Evolutionary conservation across 2,888 invertebrate species (phyloP).

Genomic region (Steromphala cineraria): DNA sequence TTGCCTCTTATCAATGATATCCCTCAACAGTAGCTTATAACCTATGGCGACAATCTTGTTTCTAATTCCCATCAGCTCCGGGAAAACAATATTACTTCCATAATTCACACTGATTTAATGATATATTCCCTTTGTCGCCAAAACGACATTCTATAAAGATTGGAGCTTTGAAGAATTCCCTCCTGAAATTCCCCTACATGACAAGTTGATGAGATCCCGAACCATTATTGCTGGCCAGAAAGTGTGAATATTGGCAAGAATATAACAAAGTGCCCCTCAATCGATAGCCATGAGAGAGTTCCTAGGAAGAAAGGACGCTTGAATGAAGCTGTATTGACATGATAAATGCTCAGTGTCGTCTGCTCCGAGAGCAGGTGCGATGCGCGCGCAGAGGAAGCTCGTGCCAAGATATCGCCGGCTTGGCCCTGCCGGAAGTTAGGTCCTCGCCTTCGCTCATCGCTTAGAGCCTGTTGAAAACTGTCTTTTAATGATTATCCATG

Average conservation of each 20-base stretch:
- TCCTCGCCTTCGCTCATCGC: neutral
- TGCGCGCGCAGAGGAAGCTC: slow-evolving; percentile 26
- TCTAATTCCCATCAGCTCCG: neutral
- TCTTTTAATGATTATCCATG: slow-evolving; percentile 33
- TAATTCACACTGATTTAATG: slow-evolving; percentile 13
- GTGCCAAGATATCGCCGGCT: neutral
- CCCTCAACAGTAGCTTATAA: neutral
- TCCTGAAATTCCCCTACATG: slow-evolving; percentile 16
- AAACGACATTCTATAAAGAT: slow-evolving; percentile 21
- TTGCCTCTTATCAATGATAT: neutral
- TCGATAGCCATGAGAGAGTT: neutral
- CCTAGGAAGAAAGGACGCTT: slow-evolving; percentile 13
- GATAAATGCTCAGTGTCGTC: slow-evolving; percentile 28
- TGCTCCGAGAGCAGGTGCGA: slow-evolving; percentile 27
- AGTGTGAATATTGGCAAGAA: slow-evolving; percentile 4
- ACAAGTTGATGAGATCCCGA: slow-evolving; percentile 7
- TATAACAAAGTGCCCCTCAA: neutral
- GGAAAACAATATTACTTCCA: slow-evolving; percentile 19
- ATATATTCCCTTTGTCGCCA: slow-evolving; percentile 19
- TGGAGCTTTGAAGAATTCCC: slow-evolving; percentile 20
- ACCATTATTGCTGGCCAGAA: neutral
- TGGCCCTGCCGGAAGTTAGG: neutral
- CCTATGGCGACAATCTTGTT: slow-evolving; percentile 11
- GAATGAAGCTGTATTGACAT: slow-evolving; percentile 29
- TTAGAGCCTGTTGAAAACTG: slow-evolving; percentile 23